These are phyloP conservation scores for Macrophya alboannulata DNA, from an alignment of 2,888 invertebrate genomes.

Conservation along the genomic window DNA sequence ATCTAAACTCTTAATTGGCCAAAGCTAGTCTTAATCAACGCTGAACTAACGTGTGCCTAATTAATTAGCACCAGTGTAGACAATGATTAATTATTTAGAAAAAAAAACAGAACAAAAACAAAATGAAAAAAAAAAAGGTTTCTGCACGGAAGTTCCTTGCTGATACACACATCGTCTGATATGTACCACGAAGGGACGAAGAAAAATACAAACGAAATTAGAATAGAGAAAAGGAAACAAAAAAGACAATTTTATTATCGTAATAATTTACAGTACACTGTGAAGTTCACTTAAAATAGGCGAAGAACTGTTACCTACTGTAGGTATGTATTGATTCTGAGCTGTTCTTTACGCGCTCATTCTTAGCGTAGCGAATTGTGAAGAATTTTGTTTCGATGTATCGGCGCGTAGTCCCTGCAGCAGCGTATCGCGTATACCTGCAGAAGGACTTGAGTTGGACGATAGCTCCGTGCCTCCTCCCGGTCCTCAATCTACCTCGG, in stretches of 20 bases:
- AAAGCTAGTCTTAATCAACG: slow-evolving; percentile 66
- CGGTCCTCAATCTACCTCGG: background rate
- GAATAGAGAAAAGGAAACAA: background rate
- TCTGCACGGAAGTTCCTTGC: slow-evolving; percentile 60
- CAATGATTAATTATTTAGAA: slow-evolving; percentile 73
- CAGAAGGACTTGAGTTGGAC: background rate
- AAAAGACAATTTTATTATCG: background rate
- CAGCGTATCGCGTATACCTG: slow-evolving; percentile 1
- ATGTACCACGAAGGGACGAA: slow-evolving; percentile 42
- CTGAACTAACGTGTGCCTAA: slow-evolving; percentile 75
- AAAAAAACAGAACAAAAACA: slow-evolving; percentile 56
- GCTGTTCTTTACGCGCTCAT: no score
- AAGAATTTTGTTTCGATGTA: background rate
- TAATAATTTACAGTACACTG: background rate
- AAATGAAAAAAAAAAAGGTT: background rate
- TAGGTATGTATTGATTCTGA: no score
- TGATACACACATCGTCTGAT: slow-evolving; percentile 52
- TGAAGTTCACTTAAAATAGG: no score
- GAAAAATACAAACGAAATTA: background rate
- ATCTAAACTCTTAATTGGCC: slow-evolving; percentile 76
- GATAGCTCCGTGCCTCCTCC: background rate
- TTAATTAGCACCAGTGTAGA: slow-evolving; percentile 75
- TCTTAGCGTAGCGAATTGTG: background rate
- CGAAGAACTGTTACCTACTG: no score
- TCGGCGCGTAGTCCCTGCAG: background rate